Evolutionary conservation across 2,888 invertebrate genomes (phyloP).

Genomic region (Clostera curtula): DNA sequence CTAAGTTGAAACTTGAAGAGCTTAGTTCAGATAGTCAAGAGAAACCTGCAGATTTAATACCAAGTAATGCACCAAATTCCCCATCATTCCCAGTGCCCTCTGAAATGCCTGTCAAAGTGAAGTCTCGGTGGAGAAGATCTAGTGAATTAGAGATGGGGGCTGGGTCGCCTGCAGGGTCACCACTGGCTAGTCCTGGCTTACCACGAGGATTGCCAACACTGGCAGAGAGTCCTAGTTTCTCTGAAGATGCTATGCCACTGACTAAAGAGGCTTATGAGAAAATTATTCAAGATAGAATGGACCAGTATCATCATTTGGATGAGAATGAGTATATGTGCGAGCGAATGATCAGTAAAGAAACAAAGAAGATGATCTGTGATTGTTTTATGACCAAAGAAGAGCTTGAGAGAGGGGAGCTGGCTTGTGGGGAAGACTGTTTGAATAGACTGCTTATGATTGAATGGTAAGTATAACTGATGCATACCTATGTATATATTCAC

Average conservation of each 20-base stretch:
- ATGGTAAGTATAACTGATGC: constrained; percentile 77
- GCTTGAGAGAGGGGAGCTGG: constrained; percentile 85
- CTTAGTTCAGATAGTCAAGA: constrained; percentile 73
- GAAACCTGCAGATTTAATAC: constrained; percentile 37
- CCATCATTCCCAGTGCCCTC: constrained; percentile 62
- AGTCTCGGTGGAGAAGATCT: constrained; percentile 84
- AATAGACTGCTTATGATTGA: constrained; percentile 99
- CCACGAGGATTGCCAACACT: constrained; percentile 39
- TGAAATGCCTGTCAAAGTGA: constrained; percentile 84
- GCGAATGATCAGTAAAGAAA: constrained; percentile 91
- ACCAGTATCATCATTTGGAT: constrained; percentile 85
- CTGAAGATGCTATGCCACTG: constrained; percentile 34
- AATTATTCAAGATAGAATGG: constrained; percentile 75
- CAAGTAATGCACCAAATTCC: constrained; percentile 45
- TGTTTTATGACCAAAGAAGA: constrained; percentile 95
- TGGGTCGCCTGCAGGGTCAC: constrained; percentile 53
- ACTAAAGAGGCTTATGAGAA: constrained; percentile 62
- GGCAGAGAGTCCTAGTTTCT: constrained; percentile 32
- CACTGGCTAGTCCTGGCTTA: constrained; percentile 53
- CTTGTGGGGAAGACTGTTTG: constrained; percentile 96
- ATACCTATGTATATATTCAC: constrained; percentile 1
- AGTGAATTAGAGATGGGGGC: constrained; percentile 82
- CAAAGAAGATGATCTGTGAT: constrained; percentile 95
- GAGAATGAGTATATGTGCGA: constrained; percentile 92
- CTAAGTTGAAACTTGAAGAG: constrained; percentile 74